Evolutionary conservation across 2,888 invertebrate species (phyloP).

Genomic region (Drosophila rellima): DNA sequence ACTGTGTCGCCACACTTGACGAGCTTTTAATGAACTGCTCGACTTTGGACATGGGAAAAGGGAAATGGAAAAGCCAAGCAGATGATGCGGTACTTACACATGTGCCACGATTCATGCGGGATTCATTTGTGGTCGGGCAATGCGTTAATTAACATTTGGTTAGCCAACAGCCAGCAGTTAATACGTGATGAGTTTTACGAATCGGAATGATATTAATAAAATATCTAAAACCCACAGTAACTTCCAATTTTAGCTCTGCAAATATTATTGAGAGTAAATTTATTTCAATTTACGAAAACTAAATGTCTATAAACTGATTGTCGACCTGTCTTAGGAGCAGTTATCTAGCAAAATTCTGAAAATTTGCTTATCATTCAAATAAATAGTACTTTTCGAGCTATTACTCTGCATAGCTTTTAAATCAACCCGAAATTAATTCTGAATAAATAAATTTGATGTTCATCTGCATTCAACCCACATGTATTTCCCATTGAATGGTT

Average conservation of each 20-base stretch:
- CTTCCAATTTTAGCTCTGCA: not conserved
- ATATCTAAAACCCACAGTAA: not conserved
- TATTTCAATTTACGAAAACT: no score
- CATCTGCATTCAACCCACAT: slow-evolving; percentile 19
- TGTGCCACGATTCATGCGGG: slow-evolving; percentile 20
- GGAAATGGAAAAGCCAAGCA: slow-evolving; percentile 27
- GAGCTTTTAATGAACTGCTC: slow-evolving; percentile 72
- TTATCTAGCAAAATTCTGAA: slow-evolving; percentile 3
- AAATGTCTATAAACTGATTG: not conserved
- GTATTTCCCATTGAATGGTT: slow-evolving; percentile 2
- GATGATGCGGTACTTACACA: slow-evolving; percentile 26
- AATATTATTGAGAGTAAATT: not conserved
- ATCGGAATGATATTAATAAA: not conserved
- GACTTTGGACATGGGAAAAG: slow-evolving; percentile 23
- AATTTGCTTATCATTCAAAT: slow-evolving; percentile 4
- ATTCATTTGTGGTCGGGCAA: slow-evolving; percentile 27
- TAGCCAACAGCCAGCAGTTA: slow-evolving; percentile 30
- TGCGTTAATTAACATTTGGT: slow-evolving; percentile 67
- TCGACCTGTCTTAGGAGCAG: not conserved
- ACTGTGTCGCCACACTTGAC: slow-evolving; percentile 58
- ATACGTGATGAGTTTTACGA: slow-evolving; percentile 43
- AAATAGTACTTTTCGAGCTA: slow-evolving; percentile 13
- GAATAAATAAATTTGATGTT: slow-evolving; percentile 13
- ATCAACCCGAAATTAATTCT: slow-evolving; percentile 10
- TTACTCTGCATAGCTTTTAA: slow-evolving; percentile 6